Evolutionary conservation across 2,888 invertebrate genomes (phyloP), one percentile per base, ranked within the genome.

Genomic region (Doris montereyensis): DNA sequence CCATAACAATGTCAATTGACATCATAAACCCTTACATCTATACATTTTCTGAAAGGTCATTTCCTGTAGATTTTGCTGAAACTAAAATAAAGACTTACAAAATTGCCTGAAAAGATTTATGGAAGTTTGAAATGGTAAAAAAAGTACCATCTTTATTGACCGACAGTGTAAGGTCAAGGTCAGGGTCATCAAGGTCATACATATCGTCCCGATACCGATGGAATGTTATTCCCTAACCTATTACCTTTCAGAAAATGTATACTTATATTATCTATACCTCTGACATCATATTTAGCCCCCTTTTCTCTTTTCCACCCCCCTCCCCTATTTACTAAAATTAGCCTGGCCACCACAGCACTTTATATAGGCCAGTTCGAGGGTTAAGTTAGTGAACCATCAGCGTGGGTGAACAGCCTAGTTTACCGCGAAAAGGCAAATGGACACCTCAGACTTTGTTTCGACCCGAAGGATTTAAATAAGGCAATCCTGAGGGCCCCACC

Each of bases 11-110:
- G n/a, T n/a, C n/a, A n/a, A n/a, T n/a, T n/a, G n/a, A n/a, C n/a
- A n/a, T n/a, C 24, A n/a, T 21, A n/a, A 62, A 62, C 62, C 5
- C 21, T 24, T 10, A 28, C 65, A 80, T 58, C 34, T 80, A 21
- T 41, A 52, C 21, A 77, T 77, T 24, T 68, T 57, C 17, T 5
- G 5, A 62, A 62, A 62, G 62, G n/a, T 5, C 5, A 62, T 62
- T 62, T n/a, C 5, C 17, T 62, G 62, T 5, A n/a, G 21, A 62
- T 4, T 24, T 13, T 24, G 5, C 21, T 21, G 21, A n/a, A n/a
- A n/a, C n/a, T n/a, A n/a, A n/a, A n/a, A n/a, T n/a, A n/a, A n/a
- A n/a, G n/a, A n/a, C n/a, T n/a, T n/a, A n/a, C n/a, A n/a, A n/a
- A n/a, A n/a, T n/a, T n/a, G n/a, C n/a, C n/a, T n/a, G n/a, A n/a